phyloP scores from a whole-genome alignment of 2,113 vertebrate species.

The Oceanites oceanicus region DNA sequence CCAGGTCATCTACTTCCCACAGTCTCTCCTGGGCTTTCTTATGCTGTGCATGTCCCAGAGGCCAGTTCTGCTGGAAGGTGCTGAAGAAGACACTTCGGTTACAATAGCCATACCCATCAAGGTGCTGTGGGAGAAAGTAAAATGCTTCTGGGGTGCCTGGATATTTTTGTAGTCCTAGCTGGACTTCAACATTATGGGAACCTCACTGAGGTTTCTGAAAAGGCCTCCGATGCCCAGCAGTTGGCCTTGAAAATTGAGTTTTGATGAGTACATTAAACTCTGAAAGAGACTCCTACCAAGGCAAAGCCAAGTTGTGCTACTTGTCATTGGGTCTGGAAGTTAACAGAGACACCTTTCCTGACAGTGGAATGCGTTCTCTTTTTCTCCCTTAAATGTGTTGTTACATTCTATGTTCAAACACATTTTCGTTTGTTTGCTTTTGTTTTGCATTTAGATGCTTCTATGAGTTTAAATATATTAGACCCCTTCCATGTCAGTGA shows the following conservation, averaged over 20 bases:
- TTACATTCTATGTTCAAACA: neutral
- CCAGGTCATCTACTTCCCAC: neutral
- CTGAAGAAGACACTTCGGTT: neutral
- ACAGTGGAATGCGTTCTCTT: neutral
- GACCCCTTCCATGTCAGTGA: neutral
- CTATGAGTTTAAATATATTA: neutral
- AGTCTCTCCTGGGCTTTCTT: neutral
- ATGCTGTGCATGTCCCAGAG: accelerated
- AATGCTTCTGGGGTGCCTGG: neutral
- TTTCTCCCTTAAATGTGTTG: neutral
- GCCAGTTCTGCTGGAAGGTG: neutral
- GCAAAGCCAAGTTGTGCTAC: neutral
- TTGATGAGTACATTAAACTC: neutral
- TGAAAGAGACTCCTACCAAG: neutral
- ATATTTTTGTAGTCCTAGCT: neutral
- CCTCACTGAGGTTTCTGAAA: neutral
- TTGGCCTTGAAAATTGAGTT: neutral
- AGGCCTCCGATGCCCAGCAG: neutral
- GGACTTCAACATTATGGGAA: neutral
- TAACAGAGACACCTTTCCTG: neutral
- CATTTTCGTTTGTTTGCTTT: neutral
- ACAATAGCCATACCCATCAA: neutral
- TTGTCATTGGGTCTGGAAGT: neutral
- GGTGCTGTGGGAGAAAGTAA: neutral
- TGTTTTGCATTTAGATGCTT: neutral